phyloP scores from a whole-genome alignment of 1,140 invertebrate genomes.

The Heliothis subflexa region DNA sequence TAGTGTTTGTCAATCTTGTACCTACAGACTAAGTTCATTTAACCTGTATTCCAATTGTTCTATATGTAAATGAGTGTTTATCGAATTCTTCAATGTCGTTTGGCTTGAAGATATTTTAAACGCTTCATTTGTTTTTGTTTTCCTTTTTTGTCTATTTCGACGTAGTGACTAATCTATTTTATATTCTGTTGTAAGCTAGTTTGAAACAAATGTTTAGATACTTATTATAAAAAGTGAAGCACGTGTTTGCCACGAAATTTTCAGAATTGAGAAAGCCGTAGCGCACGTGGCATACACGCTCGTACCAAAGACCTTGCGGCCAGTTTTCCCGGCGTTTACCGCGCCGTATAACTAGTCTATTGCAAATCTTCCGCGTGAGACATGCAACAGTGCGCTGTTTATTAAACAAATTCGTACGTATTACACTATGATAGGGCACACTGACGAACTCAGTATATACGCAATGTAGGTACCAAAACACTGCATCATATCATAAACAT shows the following conservation, averaged over 20 bases:
- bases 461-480: not conserved
- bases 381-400: conserved; percentile 34
- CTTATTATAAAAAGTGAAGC: not conserved
- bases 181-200: too few species aligned
- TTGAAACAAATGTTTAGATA: too few species aligned
- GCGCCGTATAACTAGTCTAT: conserved; percentile 52
- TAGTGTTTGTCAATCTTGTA: conserved; percentile 24
- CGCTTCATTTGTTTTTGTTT: not conserved
- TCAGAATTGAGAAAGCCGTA: not conserved
- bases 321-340: conserved; percentile 64
- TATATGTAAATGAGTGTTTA: conserved; percentile 7
- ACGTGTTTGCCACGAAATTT: conserved; percentile 3
- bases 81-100: conserved; percentile 22
- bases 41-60: conserved; percentile 15
- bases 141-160: not conserved
- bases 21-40: not conserved
- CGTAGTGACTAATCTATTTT: too few species aligned
- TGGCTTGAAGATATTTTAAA: not conserved
- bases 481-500: not conserved
- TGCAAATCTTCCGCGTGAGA: conserved; percentile 61
- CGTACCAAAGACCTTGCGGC: conserved; percentile 50
- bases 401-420: conserved; percentile 13
- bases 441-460: not conserved
- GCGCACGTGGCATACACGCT: not conserved
- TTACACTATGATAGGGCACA: not conserved